Evolutionary conservation across 2,797 vertebrate species (phyloP).

Genomic region (Todus mexicanus): DNA sequence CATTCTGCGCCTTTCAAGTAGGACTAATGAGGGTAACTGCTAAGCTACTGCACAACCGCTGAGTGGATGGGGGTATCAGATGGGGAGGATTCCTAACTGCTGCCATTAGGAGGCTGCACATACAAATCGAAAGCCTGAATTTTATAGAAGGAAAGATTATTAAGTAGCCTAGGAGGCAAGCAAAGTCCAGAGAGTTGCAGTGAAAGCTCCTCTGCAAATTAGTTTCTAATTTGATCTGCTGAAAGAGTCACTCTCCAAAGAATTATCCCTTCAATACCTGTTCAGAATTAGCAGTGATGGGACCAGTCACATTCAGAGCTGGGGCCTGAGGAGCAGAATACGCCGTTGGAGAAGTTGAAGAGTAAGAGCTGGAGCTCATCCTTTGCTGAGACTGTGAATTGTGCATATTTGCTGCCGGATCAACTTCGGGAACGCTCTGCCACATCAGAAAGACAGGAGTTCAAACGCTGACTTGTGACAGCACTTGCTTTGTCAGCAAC

Average conservation of each 20-base stretch:
- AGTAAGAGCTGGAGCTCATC: conserved; percentile 68
- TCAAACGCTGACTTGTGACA: conserved; percentile 32
- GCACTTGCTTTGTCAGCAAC: conserved; percentile 55
- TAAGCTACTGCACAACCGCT: neutral
- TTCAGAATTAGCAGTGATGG: conserved; percentile 91
- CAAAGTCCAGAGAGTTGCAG: neutral
- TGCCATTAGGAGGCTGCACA: neutral
- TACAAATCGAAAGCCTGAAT: neutral
- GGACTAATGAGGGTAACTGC: neutral
- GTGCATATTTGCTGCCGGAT: conserved; percentile 81
- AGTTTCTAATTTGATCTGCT: neutral
- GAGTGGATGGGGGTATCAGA: neutral
- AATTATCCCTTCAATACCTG: conserved; percentile 80
- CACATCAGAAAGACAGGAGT: conserved; percentile 47
- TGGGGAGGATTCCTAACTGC: neutral
- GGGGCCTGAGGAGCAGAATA: conserved; percentile 82
- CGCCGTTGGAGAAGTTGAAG: conserved; percentile 73
- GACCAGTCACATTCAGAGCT: conserved; percentile 80
- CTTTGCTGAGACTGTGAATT: conserved; percentile 78
- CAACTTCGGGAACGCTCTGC: conserved; percentile 86
- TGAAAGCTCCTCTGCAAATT: neutral
- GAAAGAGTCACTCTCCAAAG: neutral
- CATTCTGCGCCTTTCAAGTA: neutral
- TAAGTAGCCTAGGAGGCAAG: neutral
- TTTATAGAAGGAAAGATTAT: neutral